Conservation (phyloP, 2,797 vertebrate genomes). For the Ctenochaetus hawaiiensis region DNA sequence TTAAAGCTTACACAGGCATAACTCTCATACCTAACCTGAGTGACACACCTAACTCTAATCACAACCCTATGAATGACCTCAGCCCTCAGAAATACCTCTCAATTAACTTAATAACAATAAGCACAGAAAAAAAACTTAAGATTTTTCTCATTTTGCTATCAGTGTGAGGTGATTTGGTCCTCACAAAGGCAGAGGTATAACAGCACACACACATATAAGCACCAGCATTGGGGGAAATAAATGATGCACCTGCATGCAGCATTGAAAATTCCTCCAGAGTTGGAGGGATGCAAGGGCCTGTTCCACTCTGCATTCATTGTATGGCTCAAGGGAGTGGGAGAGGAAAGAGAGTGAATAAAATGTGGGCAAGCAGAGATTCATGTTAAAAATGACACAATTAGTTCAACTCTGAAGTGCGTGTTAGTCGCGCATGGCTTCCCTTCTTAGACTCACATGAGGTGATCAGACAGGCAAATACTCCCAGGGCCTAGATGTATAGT, state of each 20-base stretch:
- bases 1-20: constrained; percentile 4
- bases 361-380: constrained; percentile 80
- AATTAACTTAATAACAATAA: constrained; percentile 37
- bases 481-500: constrained; percentile 77
- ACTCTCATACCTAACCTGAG: constrained; percentile 13
- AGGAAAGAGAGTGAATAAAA: constrained; percentile 78
- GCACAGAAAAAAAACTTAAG: constrained; percentile 12
- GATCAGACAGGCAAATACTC: constrained; percentile 83
- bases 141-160: constrained; percentile 35
- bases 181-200: constrained; percentile 38
- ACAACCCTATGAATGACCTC: constrained; percentile 12
- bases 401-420: constrained; percentile 84
- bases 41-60: constrained; percentile 26
- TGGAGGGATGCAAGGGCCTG: constrained; percentile 58
- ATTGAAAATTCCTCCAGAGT: constrained; percentile 72
- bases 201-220: constrained; percentile 42
- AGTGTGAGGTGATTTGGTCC: constrained; percentile 34
- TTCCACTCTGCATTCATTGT: constrained; percentile 70
- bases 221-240: constrained; percentile 60
- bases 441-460: constrained; percentile 82
- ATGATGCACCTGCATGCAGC: constrained; percentile 77
- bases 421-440: constrained; percentile 83
- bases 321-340: constrained; percentile 76
- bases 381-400: constrained; percentile 88
- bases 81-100: constrained; percentile 37